Base-by-base conservation (phyloP, 2,797 vertebrate genomes). In the Graptemys geographica region DNA sequence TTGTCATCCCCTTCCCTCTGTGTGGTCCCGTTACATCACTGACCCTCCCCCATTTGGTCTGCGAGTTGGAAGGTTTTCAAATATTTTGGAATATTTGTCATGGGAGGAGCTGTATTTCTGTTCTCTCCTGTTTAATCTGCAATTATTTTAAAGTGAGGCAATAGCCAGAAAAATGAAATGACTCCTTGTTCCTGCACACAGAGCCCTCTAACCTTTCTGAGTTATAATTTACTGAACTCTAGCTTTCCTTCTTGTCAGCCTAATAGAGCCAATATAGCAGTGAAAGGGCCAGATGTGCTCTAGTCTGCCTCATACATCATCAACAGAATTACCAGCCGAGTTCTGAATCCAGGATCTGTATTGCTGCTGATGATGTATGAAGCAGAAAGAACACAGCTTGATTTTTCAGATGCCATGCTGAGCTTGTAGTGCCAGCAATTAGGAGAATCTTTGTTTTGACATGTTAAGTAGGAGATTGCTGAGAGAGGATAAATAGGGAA, bases 391-490 rank as follows among this genome's bases (percentile, higher is more conserved):
- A 59, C 31, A 74, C 65, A 94, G 37, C 51, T 90, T 87, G 81
- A 81, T 10, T 92, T 96, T 96, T 88, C 11, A 5, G 94, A 92
- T 2, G 0, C 69, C 37, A 16, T 81, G 80, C 87, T 94, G 86
- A 94, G 72, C 81, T 84, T 88, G 55, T 90, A 82, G 53, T 86
- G 82, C 37, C 56, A 94, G 49, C 44, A 86, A 84, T 87, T 95
- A 88, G 28, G 65, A 87, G 88, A 96, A 91, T 15, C 28, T 85
- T 84, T 83, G 5, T 88, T 80, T 76, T 92, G 55, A 52, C 55
- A 41, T 41, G 25, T 79, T 90, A 83, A 93, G 16, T 86, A 47
- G 53, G 23, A 88, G 89, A 89, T 88, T 41, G 89, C 65, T 88
- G 23, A 65, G 49, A 74, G 55, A 83, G 31, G 74, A 74, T 78